phyloP scores from a whole-genome alignment of 1,140 invertebrate genomes.

The Mya arenaria region DNA sequence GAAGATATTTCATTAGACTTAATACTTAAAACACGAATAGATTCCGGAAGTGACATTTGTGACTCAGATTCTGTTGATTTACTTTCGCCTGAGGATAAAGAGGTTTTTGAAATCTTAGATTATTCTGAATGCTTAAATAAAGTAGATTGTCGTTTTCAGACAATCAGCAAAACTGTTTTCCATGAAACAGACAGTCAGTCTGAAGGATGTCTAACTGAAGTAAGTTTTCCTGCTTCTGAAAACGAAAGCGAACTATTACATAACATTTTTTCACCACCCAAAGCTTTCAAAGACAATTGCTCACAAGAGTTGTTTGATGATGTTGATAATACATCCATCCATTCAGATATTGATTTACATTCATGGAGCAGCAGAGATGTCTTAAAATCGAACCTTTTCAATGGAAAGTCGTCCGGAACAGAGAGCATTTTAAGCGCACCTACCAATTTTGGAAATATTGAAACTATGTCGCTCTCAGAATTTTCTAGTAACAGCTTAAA shows the following conservation, averaged over 20 bases:
- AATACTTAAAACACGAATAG: too few species aligned
- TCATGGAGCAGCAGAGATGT: constrained; percentile 15
- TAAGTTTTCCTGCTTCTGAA: too few species aligned
- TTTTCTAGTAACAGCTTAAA: neutral
- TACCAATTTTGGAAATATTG: neutral
- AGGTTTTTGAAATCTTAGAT: constrained; percentile 38
- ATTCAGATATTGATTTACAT: neutral
- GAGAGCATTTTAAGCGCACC: neutral
- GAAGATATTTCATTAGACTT: too few species aligned
- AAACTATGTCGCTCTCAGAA: neutral
- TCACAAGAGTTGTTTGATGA: neutral
- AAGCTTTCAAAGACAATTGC: neutral
- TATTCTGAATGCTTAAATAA: constrained; percentile 15
- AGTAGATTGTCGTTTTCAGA: constrained; percentile 33
- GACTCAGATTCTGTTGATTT: neutral
- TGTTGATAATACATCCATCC: neutral
- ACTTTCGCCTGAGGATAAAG: constrained; percentile 25
- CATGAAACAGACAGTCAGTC: neutral
- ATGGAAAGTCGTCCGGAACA: neutral
- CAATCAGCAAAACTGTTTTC: neutral
- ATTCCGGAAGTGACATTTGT: too few species aligned
- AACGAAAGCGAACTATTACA: too few species aligned
- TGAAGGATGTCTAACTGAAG: neutral
- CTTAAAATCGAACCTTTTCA: neutral
- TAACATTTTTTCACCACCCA: neutral